phyloP scores from a whole-genome alignment of 2,797 vertebrate genomes.

The Poliocrania exsul region DNA sequence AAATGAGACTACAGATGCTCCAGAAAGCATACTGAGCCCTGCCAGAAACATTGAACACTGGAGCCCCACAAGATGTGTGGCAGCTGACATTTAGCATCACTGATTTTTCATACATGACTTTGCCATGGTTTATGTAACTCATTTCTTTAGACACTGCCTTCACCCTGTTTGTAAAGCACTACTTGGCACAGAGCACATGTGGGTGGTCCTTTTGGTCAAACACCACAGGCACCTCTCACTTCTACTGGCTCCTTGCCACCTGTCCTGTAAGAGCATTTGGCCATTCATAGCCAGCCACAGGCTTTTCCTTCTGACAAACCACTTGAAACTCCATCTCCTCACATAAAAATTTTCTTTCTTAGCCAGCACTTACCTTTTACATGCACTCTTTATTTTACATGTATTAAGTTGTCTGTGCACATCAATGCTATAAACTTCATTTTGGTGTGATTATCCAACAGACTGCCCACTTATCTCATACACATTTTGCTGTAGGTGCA shows the following conservation, averaged over 20 bases:
- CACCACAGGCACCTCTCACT: neutral
- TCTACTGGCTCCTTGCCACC: neutral
- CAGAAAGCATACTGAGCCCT: neutral
- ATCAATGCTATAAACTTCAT: neutral
- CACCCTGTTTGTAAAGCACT: neutral
- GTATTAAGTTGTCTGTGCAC: rapidly evolving
- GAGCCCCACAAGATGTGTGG: neutral
- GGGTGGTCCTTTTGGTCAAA: neutral
- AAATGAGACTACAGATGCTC: neutral
- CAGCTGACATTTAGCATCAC: neutral
- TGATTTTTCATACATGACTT: neutral
- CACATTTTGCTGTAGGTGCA: neutral
- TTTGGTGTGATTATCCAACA: neutral
- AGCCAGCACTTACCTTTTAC: neutral
- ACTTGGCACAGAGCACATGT: rapidly evolving
- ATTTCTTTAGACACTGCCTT: neutral
- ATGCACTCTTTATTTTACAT: neutral
- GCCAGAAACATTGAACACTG: neutral
- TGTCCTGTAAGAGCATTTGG: neutral
- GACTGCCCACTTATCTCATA: rapidly evolving
- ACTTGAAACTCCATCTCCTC: neutral
- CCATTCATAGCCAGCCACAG: neutral
- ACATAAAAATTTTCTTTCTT: neutral
- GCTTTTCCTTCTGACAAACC: neutral
- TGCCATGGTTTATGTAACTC: neutral